Evolutionary conservation across 53 echinoderm and acorn worm genomes (phyloP).

Genomic region (Holothuria scabra): DNA sequence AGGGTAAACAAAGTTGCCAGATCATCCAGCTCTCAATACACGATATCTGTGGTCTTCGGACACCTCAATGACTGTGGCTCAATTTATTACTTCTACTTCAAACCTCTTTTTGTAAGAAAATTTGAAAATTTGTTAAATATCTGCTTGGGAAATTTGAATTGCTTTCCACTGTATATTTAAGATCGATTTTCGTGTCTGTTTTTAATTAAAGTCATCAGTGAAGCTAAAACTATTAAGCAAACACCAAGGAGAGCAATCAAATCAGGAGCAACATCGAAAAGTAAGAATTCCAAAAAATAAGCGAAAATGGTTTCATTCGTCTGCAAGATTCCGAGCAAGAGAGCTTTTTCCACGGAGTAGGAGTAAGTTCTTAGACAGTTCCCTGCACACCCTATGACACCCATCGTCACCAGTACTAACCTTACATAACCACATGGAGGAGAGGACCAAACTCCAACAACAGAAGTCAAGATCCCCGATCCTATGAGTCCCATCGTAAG

Average conservation of each 20-base stretch:
- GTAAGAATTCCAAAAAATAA: constrained; percentile 7
- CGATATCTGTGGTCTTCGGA: too few relatives aligned
- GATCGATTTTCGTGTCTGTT: not conserved
- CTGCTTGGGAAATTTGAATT: too few relatives aligned
- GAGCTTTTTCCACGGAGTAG: not conserved
- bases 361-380: not conserved
- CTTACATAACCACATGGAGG: not conserved
- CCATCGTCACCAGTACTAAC: not conserved
- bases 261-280: not conserved
- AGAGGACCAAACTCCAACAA: not conserved
- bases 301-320: constrained; percentile 8
- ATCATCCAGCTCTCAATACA: too few relatives aligned
- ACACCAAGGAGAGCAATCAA: not conserved
- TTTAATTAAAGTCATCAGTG: not conserved
- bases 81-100: too few relatives aligned
- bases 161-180: too few relatives aligned
- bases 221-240: not conserved
- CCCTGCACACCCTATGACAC: not conserved
- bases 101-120: too few relatives aligned
- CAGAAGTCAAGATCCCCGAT: not conserved
- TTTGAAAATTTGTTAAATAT: too few relatives aligned
- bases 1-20: too few relatives aligned
- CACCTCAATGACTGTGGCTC: too few relatives aligned
- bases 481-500: not conserved
- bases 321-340: not conserved